phyloP scores from a whole-genome alignment of 2,797 vertebrate genomes.

The Lates japonicus region DNA sequence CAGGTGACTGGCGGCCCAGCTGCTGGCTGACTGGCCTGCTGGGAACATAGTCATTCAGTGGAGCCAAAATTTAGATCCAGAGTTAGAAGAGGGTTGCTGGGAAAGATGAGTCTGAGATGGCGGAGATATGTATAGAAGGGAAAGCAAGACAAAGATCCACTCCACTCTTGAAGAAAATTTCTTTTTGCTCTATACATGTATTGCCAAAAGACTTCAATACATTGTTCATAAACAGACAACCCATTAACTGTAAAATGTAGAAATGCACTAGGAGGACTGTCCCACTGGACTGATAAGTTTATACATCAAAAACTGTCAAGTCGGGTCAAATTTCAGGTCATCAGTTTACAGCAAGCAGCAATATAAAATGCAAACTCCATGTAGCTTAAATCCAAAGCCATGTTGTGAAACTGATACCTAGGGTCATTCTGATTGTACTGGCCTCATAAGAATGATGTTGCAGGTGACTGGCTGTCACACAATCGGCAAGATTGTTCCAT shows the following conservation, averaged over 20 bases:
- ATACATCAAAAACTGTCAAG: neutral
- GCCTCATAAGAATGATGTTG: too few relatives aligned
- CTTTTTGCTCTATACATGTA: neutral
- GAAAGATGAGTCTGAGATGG: conserved; percentile 29
- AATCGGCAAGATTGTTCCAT: conserved; percentile 1
- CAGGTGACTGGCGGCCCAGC: conserved; percentile 40
- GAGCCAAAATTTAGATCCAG: conserved; percentile 37
- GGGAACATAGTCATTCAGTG: conserved; percentile 23
- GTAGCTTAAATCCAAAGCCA: neutral
- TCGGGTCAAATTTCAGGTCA: neutral
- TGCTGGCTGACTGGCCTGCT: conserved; percentile 33
- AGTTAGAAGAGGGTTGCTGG: neutral
- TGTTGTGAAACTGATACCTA: neutral
- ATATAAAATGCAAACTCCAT: neutral
- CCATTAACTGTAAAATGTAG: neutral
- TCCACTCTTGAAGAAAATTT: too few relatives aligned
- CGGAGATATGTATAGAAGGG: neutral
- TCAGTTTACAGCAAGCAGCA: too few relatives aligned
- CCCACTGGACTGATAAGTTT: neutral
- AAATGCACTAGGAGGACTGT: neutral
- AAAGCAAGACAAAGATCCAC: too few relatives aligned
- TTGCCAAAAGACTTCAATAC: neutral
- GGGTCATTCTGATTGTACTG: neutral
- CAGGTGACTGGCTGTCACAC: too few relatives aligned
- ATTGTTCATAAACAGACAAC: neutral